phyloP scores from a whole-genome alignment of 2,888 invertebrate genomes.

The Apeira syringaria region DNA sequence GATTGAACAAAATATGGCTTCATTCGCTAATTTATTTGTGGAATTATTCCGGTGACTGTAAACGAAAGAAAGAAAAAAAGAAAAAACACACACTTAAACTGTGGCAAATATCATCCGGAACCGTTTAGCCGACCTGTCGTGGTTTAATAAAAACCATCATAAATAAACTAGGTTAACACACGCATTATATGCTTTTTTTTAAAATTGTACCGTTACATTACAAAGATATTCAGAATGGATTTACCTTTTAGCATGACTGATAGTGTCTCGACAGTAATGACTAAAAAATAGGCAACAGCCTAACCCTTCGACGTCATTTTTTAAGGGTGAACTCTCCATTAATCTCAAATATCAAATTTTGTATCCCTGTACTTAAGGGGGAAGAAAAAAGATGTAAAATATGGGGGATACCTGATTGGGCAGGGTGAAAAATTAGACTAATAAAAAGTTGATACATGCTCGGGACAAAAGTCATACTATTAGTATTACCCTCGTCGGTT shows the following conservation, averaged over 20 bases:
- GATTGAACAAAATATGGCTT: no score
- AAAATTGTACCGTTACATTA: conserved; percentile 26
- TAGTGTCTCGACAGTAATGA: conserved; percentile 64
- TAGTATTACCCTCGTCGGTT: no score
- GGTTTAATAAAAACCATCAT: no score
- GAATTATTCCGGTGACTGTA: no score
- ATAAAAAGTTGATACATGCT: no score
- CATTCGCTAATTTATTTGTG: no score
- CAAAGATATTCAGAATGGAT: conserved; percentile 44
- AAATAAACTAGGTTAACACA: no score
- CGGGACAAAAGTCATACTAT: no score
- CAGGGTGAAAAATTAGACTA: conserved; percentile 17
- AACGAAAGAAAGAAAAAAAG: no score
- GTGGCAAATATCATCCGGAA: no score
- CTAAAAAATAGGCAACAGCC: conserved; percentile 55
- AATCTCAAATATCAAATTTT: conserved; percentile 50
- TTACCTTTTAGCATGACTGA: conserved; percentile 61
- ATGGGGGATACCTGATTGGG: conserved; percentile 29
- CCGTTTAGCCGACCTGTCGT: no score
- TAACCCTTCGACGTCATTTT: conserved; percentile 68
- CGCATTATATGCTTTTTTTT: conserved; percentile 28
- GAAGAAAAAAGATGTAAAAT: conserved; percentile 20
- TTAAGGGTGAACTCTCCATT: conserved; percentile 68
- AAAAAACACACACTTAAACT: no score
- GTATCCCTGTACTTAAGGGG: conserved; percentile 25